A percentile compares a stretch with the other conserved stretches of the same genome.
Evolutionary conservation across 2,797 vertebrate species (phyloP).

Genomic region (Linurgus olivaceus): DNA sequence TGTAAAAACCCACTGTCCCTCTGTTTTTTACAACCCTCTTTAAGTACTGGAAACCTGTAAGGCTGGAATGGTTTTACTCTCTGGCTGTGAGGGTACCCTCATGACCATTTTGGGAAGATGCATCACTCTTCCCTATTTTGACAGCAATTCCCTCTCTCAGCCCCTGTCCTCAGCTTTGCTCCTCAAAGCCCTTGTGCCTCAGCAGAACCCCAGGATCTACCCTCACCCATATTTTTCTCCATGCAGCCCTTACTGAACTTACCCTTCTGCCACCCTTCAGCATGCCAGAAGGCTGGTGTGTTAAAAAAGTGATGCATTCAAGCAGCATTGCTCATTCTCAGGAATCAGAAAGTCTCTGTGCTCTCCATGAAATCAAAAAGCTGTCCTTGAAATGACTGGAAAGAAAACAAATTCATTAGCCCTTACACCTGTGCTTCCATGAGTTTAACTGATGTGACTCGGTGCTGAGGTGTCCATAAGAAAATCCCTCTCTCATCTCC

Average conservation of each 20-base stretch:
- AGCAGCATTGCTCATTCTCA: neutral
- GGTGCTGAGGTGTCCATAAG: neutral
- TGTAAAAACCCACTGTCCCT: neutral
- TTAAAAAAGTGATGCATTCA: neutral
- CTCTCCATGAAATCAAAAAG: neutral
- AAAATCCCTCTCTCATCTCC: neutral
- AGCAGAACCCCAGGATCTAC: neutral
- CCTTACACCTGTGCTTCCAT: neutral
- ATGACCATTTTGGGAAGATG: neutral
- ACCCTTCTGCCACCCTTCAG: neutral
- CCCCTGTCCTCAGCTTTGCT: neutral
- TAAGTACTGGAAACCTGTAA: neutral
- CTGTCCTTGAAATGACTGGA: neutral
- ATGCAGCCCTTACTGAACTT: neutral
- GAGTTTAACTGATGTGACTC: neutral
- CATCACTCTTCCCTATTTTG: neutral
- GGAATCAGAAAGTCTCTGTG: neutral
- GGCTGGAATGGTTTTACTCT: neutral
- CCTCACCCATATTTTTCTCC: neutral
- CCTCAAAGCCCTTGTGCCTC: neutral
- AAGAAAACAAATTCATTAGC: neutral
- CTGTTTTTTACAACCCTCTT: neutral
- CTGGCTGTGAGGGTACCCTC: fast-evolving
- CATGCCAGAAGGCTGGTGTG: neutral
- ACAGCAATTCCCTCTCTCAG: neutral